A percentile compares a stretch with the other conserved stretches of the same genome.
phyloP scores from a whole-genome alignment of 2,888 invertebrate genomes.

The Aphrophora alni region DNA sequence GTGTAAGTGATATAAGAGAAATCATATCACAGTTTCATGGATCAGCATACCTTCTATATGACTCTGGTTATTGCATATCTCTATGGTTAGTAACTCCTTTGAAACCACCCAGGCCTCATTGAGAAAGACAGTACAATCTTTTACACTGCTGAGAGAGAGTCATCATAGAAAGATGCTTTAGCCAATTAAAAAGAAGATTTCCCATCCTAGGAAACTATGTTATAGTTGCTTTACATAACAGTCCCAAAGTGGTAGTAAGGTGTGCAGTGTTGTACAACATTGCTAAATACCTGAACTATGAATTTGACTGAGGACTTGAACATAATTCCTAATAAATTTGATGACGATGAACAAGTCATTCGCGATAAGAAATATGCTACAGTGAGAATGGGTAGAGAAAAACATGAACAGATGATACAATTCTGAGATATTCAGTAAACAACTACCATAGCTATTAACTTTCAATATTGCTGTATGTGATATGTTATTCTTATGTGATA shows the following conservation, averaged over 20 bases:
- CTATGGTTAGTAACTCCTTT: background rate
- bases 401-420: no score
- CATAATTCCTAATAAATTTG: no score
- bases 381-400: no score
- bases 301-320: no score
- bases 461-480: no score
- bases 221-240: background rate
- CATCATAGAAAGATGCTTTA: slow-evolving; percentile 7
- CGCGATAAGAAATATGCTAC: no score
- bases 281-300: background rate
- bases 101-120: background rate
- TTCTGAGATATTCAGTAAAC: no score
- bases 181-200: slow-evolving; percentile 8
- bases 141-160: background rate
- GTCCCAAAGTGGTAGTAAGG: background rate
- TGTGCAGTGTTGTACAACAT: background rate
- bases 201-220: background rate
- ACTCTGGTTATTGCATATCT: background rate
- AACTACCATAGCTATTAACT: no score
- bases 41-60: background rate
- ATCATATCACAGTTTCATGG: background rate
- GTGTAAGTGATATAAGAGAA: background rate
- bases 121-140: background rate
- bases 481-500: no score
- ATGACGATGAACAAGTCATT: no score